phyloP scores from a whole-genome alignment of 2,888 invertebrate genomes.

The Sphaeridia pumilis region DNA sequence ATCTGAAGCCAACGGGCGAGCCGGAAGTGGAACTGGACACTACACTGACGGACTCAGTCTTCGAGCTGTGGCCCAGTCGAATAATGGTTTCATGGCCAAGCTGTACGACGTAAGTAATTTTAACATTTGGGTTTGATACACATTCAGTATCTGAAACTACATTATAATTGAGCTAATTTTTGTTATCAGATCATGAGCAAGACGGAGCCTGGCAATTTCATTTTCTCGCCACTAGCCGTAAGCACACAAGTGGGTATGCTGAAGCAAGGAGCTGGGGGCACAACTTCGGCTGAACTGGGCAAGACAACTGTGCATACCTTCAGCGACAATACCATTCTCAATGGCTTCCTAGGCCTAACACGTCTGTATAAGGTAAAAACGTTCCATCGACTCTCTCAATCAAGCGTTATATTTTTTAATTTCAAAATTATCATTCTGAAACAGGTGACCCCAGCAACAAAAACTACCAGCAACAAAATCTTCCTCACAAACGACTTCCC shows the following conservation, averaged over 20 bases:
- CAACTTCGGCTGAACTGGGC: conserved; percentile 6
- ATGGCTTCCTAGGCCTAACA: conserved; percentile 5
- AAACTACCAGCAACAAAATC: conserved; percentile 2
- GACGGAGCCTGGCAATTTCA: conserved; percentile 1
- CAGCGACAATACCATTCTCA: conserved; percentile 7
- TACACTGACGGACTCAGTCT: conserved; percentile 13
- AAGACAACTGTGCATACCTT: conserved; percentile 3
- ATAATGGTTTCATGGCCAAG: conserved; percentile 12
- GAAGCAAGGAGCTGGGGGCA: conserved; percentile 10
- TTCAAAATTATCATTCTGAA: not conserved
- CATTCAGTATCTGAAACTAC: not conserved
- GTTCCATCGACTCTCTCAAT: not conserved
- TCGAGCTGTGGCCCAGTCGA: conserved; percentile 8
- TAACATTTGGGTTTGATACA: not conserved
- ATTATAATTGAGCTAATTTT: no score
- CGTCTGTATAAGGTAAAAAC: conserved; percentile 6
- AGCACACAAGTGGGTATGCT: conserved; percentile 13
- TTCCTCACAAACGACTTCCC: conserved; percentile 3
- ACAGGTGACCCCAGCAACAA: conserved; percentile 12
- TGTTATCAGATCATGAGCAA: not conserved
- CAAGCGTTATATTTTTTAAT: not conserved
- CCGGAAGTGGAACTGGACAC: not conserved
- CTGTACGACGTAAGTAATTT: conserved; percentile 6
- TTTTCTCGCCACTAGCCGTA: conserved; percentile 12
- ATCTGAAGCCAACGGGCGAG: not conserved